Evolutionary conservation across 1,140 invertebrate genomes (phyloP), one percentile per base, ranked within the genome.

Genomic region (Halotydeus destructor): DNA sequence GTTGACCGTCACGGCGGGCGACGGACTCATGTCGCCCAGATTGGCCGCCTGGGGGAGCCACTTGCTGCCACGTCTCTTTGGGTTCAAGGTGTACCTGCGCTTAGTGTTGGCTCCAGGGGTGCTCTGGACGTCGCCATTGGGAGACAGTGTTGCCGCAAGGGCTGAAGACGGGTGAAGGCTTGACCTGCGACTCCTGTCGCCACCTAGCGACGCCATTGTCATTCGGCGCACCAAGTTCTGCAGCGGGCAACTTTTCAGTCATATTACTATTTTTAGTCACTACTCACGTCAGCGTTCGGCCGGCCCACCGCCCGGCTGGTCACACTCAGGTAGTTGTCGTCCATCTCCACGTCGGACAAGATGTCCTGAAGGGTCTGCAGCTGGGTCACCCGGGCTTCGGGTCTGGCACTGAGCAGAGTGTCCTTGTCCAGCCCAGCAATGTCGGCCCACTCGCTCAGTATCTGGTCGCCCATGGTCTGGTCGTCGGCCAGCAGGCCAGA

Each of bases 361-460:
- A 53, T 51, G 28, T 53, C 52, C 25, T 53, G 45, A 3, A 53
- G 44, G 9, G 52, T 53, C 25, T 53, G 50, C 24, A 53, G 36
- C 12, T 49, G 34, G 0, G 52, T 52, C 9, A 51, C 12, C 22
- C 44, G 36, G 12, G 50, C 49, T 43, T 52, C 49, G 1, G 49
- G 50, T 24, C 46, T 48, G 24, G 49, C 40, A 12, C 47, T 42
- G 9, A 50, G 22, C 3, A 53, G 18, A 14, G 44, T 35, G 21
- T 49, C 45, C 0, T 50, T 47, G 25, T 53, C 48, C n/a, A 53
- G 30, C 8, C 52, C 52, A n/a, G 45, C 25, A n/a, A 44, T 44
- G 11, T 46, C 25, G 12, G 51, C 51, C 51, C 52, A 53, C 39
- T 53, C 52, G 5, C 45, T 41, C 0, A 53, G 27, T 27, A 53